phyloP scores from a whole-genome alignment of 2,888 invertebrate species.

The Portevinia maculata region DNA sequence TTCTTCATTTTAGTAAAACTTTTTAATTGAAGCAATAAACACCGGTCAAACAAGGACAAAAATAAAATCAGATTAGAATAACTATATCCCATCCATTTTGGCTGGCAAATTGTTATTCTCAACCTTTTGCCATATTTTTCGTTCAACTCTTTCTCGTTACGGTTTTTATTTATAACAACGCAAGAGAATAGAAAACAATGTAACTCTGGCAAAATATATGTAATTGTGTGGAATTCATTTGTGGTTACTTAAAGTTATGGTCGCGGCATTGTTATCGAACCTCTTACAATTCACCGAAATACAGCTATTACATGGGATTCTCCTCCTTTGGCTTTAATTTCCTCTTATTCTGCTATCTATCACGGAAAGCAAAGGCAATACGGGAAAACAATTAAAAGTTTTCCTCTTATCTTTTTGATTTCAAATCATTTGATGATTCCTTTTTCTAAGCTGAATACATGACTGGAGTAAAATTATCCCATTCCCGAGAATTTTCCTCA shows the following conservation, averaged over 20 bases:
- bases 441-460: too few species aligned
- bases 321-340: slow-evolving; percentile 16
- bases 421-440: slow-evolving; percentile 69
- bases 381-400: slow-evolving; percentile 72
- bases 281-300: slow-evolving; percentile 56
- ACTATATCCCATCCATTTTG: neutral
- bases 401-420: slow-evolving; percentile 70
- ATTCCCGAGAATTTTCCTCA: too few species aligned
- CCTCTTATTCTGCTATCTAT: neutral
- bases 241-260: slow-evolving; percentile 56
- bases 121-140: slow-evolving; percentile 4
- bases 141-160: slow-evolving; percentile 25
- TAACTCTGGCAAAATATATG: slow-evolving; percentile 35
- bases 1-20: neutral
- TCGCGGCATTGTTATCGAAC: slow-evolving; percentile 68
- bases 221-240: slow-evolving; percentile 66
- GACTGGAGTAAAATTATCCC: too few species aligned
- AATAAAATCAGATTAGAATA: neutral
- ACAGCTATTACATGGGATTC: slow-evolving; percentile 54
- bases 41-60: neutral
- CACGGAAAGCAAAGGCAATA: slow-evolving; percentile 58
- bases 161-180: slow-evolving; percentile 25
- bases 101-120: slow-evolving; percentile 2
- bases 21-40: slow-evolving; percentile 6
- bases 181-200: slow-evolving; percentile 12